Conservation (phyloP, 53 echinoderm and acorn worm species). For the Actinopyga echinites region DNA sequence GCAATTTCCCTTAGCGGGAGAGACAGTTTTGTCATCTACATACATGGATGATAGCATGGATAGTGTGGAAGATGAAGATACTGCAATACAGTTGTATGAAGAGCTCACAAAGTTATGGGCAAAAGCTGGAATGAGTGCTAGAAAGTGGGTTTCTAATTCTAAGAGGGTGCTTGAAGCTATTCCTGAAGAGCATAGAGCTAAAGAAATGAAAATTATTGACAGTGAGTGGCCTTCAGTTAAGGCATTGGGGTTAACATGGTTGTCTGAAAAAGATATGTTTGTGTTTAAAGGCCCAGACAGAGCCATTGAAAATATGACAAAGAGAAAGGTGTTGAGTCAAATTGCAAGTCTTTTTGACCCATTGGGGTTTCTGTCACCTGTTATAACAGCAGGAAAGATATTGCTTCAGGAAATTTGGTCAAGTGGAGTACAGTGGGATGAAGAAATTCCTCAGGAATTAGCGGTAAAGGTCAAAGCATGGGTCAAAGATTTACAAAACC, state of each 20-base stretch:
- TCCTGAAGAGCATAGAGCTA: slow-evolving; percentile 37
- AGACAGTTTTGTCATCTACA: not conserved
- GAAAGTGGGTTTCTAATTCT: slow-evolving; percentile 34
- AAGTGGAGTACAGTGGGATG: slow-evolving; percentile 28
- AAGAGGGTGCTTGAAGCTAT: slow-evolving; percentile 15
- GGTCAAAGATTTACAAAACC: slow-evolving; percentile 29
- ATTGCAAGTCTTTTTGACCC: slow-evolving; percentile 44
- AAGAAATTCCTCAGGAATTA: slow-evolving; percentile 6
- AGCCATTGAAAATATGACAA: slow-evolving; percentile 27
- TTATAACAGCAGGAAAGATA: slow-evolving; percentile 19
- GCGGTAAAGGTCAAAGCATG: not conserved
- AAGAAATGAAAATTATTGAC: slow-evolving; percentile 33
- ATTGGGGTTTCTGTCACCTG: slow-evolving; percentile 32
- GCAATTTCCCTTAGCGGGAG: slow-evolving; percentile 18
- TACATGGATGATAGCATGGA: slow-evolving; percentile 60
- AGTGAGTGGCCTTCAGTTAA: slow-evolving; percentile 49
- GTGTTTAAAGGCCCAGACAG: slow-evolving; percentile 42
- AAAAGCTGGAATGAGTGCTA: slow-evolving; percentile 34
- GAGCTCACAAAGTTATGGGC: slow-evolving; percentile 35
- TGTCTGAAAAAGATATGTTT: slow-evolving; percentile 31
- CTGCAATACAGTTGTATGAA: slow-evolving; percentile 46
- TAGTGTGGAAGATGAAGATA: slow-evolving; percentile 38
- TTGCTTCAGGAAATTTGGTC: slow-evolving; percentile 37
- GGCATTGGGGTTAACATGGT: slow-evolving; percentile 31
- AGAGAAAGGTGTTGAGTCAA: slow-evolving; percentile 37